Evolutionary conservation across 1,140 invertebrate genomes (phyloP), one percentile per base, ranked within the genome.

Genomic region (Aphelenchoides besseyi): DNA sequence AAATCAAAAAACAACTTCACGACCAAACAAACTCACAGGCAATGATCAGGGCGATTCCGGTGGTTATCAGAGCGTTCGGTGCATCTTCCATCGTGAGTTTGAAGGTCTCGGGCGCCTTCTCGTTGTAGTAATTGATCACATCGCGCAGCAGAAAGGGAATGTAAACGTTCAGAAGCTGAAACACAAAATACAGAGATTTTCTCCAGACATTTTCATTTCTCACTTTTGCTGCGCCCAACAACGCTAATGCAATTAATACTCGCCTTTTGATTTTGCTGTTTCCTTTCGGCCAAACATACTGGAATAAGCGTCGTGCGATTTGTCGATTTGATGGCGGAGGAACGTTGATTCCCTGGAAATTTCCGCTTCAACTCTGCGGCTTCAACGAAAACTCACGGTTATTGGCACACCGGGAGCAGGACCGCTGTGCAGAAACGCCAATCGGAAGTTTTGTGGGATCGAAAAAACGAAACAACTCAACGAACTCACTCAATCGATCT

Each of bases 101-200:
- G 75, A 55, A 86, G 82, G n/a, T 87, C 85, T 79, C 72, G 0
- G 82, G 78, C n/a, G 74, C 75, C 41, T 79, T 80, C 26, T 71
- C 68, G 41, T 85, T 95, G 94, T 63, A 98, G 88, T 89, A 90
- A 85, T 99, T 94, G 57, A 98, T 88, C 0, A 90, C 90, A 85
- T 94, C 91, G 86, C 98, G 97, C 84, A 98, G 96, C 61, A 97
- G 87, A 86, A 97, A 97, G n/a, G 96, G 96, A 2, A 98, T 95
- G 74, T 89, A 87, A 1, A 97, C 93, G 84, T 95, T 98, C 72
- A 96, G 82, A 30, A 94, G 81, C 87, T 95, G 93, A 29, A 92
- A 91, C 16, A 28, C 3, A 36, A 78, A 30, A 8, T 18, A n/a
- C 9, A 72, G 30, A n/a, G n/a, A n/a, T n/a, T n/a, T n/a, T n/a